Conservation (phyloP, 2,113 vertebrate genomes). For the Engystomops pustulosus region DNA sequence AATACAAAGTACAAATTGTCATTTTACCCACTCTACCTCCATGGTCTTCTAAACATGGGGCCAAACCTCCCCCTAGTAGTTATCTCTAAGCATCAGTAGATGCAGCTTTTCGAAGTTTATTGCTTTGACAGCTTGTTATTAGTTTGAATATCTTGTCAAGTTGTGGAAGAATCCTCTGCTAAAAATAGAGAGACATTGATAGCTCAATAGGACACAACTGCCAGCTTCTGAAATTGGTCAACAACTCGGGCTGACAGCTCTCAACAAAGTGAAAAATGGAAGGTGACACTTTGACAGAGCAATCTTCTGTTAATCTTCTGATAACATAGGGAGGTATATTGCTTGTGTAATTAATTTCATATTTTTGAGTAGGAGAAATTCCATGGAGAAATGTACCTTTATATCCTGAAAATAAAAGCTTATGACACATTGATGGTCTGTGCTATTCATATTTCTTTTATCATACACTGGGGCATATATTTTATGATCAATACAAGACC, state of each 20-base stretch:
- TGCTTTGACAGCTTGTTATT: constrained; percentile 66
- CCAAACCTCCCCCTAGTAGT: constrained; percentile 9
- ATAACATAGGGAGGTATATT: constrained; percentile 48
- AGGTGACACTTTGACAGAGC: constrained; percentile 47
- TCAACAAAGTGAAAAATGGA: constrained; percentile 47
- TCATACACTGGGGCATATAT: constrained; percentile 62
- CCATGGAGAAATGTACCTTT: constrained; percentile 61
- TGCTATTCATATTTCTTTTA: constrained; percentile 30
- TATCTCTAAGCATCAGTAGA: constrained; percentile 25
- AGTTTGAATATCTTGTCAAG: constrained; percentile 67
- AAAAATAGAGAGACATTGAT: constrained; percentile 64
- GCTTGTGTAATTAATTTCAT: constrained; percentile 64
- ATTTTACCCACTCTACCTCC: constrained; percentile 33
- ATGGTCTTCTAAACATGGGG: constrained; percentile 38
- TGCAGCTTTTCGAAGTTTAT: constrained; percentile 46
- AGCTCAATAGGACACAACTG: constrained; percentile 58
- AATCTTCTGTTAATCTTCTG: constrained; percentile 59
- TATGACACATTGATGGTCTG: constrained; percentile 43
- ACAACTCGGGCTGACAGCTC: constrained; percentile 54
- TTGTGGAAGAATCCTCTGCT: constrained; percentile 60
- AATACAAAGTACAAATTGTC: background rate
- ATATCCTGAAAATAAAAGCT: constrained; percentile 59
- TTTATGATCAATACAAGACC: constrained; percentile 60
- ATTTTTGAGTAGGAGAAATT: constrained; percentile 61
- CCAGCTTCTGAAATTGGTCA: constrained; percentile 61